Evolutionary conservation across 2,113 vertebrate genomes (phyloP).

Genomic region (Lagenorhynchus albirostris): DNA sequence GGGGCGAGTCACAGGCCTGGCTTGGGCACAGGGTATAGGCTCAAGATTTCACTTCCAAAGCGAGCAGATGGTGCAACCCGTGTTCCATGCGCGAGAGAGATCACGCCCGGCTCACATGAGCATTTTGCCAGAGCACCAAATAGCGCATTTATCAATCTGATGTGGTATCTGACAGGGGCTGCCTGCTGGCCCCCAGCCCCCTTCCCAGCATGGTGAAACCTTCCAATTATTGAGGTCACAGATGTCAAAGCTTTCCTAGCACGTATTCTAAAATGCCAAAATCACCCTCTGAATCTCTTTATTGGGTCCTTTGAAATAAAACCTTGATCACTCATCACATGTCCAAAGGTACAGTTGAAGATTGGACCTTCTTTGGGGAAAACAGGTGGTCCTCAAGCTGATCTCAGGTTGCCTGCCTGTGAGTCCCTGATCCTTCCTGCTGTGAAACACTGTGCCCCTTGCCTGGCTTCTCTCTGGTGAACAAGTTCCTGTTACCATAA

Average conservation of each 20-base stretch:
- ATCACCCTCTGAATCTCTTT: not conserved
- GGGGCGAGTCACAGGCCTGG: conserved; percentile 24
- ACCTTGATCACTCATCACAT: not conserved
- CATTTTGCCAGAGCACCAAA: conserved; percentile 56
- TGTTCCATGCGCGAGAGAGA: conserved; percentile 41
- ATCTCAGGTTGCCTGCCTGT: no score
- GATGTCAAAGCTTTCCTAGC: conserved; percentile 21
- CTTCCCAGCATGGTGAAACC: not conserved
- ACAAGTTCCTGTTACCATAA: not conserved
- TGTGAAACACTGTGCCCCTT: rapidly evolving
- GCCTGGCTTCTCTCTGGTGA: not conserved
- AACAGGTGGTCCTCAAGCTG: rapidly evolving
- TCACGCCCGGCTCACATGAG: conserved; percentile 47
- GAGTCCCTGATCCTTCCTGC: no score
- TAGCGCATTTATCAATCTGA: conserved; percentile 52
- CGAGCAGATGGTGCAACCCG: conserved; percentile 60
- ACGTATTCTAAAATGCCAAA: conserved; percentile 42
- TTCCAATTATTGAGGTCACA: conserved; percentile 53
- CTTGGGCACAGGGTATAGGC: conserved; percentile 7
- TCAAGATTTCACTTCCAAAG: conserved; percentile 46
- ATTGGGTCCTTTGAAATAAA: not conserved
- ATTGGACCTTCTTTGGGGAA: not conserved
- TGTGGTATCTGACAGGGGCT: conserved; percentile 39
- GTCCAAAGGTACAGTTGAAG: not conserved
- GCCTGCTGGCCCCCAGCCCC: not conserved